Evolutionary conservation across 2,113 vertebrate species (phyloP), one percentile per base, ranked within the genome.

Genomic region (Amazona guildingii): DNA sequence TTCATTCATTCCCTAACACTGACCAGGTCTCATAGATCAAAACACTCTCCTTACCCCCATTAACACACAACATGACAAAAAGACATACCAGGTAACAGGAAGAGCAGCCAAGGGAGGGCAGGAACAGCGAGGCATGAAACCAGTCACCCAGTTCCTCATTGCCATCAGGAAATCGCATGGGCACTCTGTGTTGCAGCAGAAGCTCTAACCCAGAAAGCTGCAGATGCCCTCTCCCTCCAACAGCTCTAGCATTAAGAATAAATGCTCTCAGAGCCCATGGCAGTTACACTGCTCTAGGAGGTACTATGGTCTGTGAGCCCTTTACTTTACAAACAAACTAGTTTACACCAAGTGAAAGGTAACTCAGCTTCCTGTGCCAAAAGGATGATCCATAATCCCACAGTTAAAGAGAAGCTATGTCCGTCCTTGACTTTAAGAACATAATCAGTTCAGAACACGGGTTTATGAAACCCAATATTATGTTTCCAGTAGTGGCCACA

Each of bases 61-160:
- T 3, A 61, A 55, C 49, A 29, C 0, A 1, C 20, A 55, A 62
- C 2, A 1, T 1, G 2, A 86, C 41, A 73, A n/a, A 51, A 86
- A 67, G 39, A 44, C 74, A 10, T 4, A n/a, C 5, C 59, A 31
- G 68, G 88, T 74, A 88, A 83, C 48, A 79, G 74, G 85, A 90
- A 78, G 68, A 59, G 76, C 68, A 88, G 83, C 5, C 0, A 0
- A 79, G 61, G 43, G 52, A 88, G 83, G 83, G 80, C 76, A 92
- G 90, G 72, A 62, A 54, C 1, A 2, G 46, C 33, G 49, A 88
- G 44, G 18, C 63, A 46, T 6, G 21, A 83, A 94, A 92, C 24
- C 64, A 74, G 55, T 43, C 55, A 13, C 43, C 29, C 61, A 31
- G 80, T 46, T 92, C 86, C 94, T 81, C 69, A 13, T 57, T 70